These are phyloP conservation scores for Falco biarmicus DNA, from an alignment of 2,797 vertebrate genomes.

Conservation along the genomic window DNA sequence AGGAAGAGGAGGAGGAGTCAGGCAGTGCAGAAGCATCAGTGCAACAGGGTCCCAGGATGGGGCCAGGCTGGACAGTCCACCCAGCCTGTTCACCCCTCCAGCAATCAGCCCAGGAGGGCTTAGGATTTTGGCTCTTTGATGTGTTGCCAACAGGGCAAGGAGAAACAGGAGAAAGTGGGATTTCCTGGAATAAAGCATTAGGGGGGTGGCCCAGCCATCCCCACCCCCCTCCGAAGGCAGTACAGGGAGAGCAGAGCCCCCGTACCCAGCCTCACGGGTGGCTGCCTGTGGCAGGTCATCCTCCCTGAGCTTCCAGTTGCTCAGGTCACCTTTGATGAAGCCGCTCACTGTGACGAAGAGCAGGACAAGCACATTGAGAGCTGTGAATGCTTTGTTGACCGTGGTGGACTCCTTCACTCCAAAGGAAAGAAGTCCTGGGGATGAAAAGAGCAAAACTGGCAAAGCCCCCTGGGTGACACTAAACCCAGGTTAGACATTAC, in stretches of 20 bases:
- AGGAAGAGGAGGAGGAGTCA: background rate
- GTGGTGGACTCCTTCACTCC: constrained; percentile 88
- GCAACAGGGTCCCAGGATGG: background rate
- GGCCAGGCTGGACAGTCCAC: background rate
- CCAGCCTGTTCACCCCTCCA: background rate
- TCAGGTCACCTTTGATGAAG: constrained; percentile 84
- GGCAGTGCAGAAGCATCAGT: background rate
- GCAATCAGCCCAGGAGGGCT: background rate
- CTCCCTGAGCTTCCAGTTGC: constrained; percentile 83
- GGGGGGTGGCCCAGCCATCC: background rate
- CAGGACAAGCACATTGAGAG: constrained; percentile 83
- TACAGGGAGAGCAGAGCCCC: fast-evolving
- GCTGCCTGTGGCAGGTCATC: constrained; percentile 71
- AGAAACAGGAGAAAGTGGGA: background rate
- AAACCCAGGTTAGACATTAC: background rate
- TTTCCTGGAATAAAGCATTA: background rate
- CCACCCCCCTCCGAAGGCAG: background rate
- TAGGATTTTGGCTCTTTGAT: background rate
- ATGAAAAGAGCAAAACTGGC: background rate
- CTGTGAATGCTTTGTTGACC: constrained; percentile 88
- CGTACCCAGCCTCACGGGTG: constrained; percentile 66
- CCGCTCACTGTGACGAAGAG: constrained; percentile 84
- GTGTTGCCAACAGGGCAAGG: background rate
- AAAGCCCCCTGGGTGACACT: background rate
- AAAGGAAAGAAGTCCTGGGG: constrained; percentile 84